Percentiles rank a stretch among this genome's conserved stretches.
phyloP scores from a whole-genome alignment of 37 sponge, comb jelly and placozoan species.

The Agelas oroides region DNA sequence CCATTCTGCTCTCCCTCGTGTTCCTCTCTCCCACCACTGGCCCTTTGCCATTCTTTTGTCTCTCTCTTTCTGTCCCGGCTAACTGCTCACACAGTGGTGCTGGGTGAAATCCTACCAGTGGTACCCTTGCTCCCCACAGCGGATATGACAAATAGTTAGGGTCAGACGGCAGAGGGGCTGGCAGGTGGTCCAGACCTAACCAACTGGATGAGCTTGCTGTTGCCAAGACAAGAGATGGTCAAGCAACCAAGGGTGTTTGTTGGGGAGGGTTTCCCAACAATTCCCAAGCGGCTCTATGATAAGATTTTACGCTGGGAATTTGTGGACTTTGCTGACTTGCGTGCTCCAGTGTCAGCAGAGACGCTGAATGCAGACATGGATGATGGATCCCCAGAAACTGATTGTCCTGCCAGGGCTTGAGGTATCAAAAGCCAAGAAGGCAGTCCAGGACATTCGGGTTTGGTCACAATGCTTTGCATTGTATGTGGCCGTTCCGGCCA shows the following conservation, averaged over 20 bases:
- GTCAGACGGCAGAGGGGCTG: too few species aligned
- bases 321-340: conserved; percentile 3
- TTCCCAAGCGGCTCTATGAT: neutral
- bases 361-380: neutral
- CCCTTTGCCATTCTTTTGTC: too few species aligned
- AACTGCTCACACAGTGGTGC: too few species aligned
- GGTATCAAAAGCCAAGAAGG: neutral
- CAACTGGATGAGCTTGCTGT: neutral
- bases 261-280: neutral
- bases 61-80: too few species aligned
- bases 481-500: neutral
- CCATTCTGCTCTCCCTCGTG: too few species aligned
- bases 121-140: too few species aligned
- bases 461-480: conserved; percentile 8
- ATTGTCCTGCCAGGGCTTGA: conserved; percentile 23
- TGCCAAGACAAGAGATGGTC: neutral
- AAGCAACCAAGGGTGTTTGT: neutral
- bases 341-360: neutral
- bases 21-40: too few species aligned
- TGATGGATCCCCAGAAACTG: conserved; percentile 10
- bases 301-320: conserved; percentile 6
- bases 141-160: too few species aligned
- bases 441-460: neutral
- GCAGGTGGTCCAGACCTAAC: too few species aligned
- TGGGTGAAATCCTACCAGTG: too few species aligned